Evolutionary conservation across 2,888 invertebrate species (phyloP), one percentile per base, ranked within the genome.

Genomic region (Synanthedon andrenaeformis): DNA sequence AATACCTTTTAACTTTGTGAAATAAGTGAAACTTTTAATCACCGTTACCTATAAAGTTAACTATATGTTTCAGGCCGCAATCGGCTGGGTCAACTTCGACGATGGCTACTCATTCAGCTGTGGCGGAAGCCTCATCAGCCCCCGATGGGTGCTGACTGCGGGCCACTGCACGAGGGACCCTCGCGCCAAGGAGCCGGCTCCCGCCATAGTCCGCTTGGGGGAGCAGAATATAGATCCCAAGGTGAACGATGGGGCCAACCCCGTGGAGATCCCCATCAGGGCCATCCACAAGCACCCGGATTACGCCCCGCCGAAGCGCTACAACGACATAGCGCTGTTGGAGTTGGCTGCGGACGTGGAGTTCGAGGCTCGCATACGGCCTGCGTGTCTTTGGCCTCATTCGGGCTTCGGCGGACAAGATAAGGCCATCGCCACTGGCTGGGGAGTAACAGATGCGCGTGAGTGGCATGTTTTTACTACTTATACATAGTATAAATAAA

Each of bases 261-360:
- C 89, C 4, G 60, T 83, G 3, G 85, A 86, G 86, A 71, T 85
- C 3, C 70, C 75, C 0, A 85, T 91, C 3, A 74, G 72, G 1
- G 60, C 63, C 0, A 76, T 89, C 8, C 75, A 82, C 55, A 69
- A 74, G 2, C 91, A 92, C 63, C 91, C 91, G 0, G 66, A 81
- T 0, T 92, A 92, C 73, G 70, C 68, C 0, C 80, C 89, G 0
- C 89, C 89, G 0, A 61, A 66, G 0, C 83, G 87, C 14, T 92
- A 93, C 74, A 80, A 92, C 60, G 93, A 93, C 62, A 91, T 93
- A 52, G 92, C 92, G 0, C 72, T 93, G 0, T 55, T 93, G 0
- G 84, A 90, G 62, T 69, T 93, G 42, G 70, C 69, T 0, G 64
- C 70, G 0, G 78, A 86, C 1, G 89, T 82, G 0, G 64, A 69